Conservation (phyloP, 2,113 vertebrate genomes). For the Engraulis encrasicolus region DNA sequence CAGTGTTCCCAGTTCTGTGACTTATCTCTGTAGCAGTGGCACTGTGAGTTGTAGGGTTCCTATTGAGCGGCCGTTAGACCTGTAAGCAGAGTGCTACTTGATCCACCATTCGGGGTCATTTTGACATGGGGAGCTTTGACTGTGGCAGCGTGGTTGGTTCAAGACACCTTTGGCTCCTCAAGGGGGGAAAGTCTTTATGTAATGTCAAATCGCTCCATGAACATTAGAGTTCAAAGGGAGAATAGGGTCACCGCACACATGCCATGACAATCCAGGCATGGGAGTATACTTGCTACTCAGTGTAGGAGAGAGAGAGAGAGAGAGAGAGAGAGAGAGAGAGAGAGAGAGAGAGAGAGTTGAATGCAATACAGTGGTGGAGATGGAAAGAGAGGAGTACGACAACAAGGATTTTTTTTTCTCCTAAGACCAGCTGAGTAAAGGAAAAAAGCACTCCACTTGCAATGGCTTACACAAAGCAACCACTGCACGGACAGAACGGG, state of each 20-base stretch:
- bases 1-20: too few species aligned
- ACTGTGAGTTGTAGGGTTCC: too few species aligned
- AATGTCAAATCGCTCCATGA: conserved; percentile 35
- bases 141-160: too few species aligned
- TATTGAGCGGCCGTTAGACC: too few species aligned
- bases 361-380: not conserved
- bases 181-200: conserved; percentile 30
- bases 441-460: conserved; percentile 50
- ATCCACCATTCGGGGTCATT: too few species aligned
- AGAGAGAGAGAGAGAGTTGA: not conserved
- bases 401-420: conserved; percentile 47
- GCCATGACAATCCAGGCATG: conserved; percentile 45
- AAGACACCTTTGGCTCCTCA: not conserved
- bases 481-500: conserved; percentile 24
- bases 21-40: too few species aligned
- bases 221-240: conserved; percentile 42
- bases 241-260: conserved; percentile 39
- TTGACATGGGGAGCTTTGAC: too few species aligned
- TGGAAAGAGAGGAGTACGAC: conserved; percentile 8
- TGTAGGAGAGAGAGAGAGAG: conserved; percentile 11
- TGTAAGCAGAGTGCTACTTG: too few species aligned
- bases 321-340: not conserved
- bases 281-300: not conserved
- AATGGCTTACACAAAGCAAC: conserved; percentile 46
- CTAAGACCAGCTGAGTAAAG: conserved; percentile 14